Base-by-base conservation (phyloP, 2,797 vertebrate genomes). In the Yasuhikotakia modesta region DNA sequence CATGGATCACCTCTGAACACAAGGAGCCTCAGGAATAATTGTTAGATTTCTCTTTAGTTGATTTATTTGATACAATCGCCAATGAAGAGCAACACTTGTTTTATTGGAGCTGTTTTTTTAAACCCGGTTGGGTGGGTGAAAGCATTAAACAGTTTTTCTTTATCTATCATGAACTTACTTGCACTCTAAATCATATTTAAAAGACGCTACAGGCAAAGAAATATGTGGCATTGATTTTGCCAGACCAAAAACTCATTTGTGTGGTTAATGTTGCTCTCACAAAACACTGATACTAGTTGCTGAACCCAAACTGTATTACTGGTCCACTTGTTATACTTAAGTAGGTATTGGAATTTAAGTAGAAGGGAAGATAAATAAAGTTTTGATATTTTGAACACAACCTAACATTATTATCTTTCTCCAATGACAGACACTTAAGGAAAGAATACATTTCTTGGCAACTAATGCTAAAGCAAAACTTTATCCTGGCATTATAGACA, bases 21-120 rank as follows among this genome's bases (percentile, higher is more conserved):
- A n/a, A 30, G 30, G 67, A 76, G 50, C 52, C 50, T 66, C 10
- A 45, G 73, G 64, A 76, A 50, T 17, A 58, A 27, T 45, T 46
- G 17, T 30, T 13, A 76, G 22, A 46, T 76, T n/a, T 68, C 16
- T 30, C 50, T 66, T 27, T 32, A 53, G n/a, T 2, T 75, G 57
- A 11, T 64, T 43, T 43, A 57, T 72, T 30, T 48, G 12, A 12
- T 5, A 17, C 35, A 35, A 39, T 64, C 30, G 50, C n/a, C n/a
- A 6, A 21, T 0, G 7, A 57, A 11, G 22, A 45, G 7, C 21
- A 45, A 21, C 22, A 30, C 13, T 2, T 58, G 30, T 22, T 27
- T 46, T 66, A 55, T 75, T 55, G 6, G 50, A 75, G 63, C 12
- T 19, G 35, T 22, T 61, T 6, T 61, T 72, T 17, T 53, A 4